Percentiles rank a stretch among this genome's conserved stretches.
Evolutionary conservation across 2,113 vertebrate species (phyloP).

Genomic region (Oreochromis spilurus): DNA sequence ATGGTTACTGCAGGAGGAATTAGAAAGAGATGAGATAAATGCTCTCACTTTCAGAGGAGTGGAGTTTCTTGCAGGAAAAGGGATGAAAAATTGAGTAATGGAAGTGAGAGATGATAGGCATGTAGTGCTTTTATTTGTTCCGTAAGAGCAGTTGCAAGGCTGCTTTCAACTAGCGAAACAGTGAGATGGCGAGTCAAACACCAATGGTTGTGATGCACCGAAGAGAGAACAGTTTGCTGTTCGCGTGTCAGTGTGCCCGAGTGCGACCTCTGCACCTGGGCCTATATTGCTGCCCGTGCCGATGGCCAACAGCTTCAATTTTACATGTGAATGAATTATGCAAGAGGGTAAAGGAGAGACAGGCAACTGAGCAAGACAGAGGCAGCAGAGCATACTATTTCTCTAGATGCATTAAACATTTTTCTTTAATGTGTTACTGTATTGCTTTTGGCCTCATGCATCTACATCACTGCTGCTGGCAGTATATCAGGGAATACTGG

Average conservation of each 20-base stretch:
- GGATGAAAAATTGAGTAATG: not conserved
- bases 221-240: not conserved
- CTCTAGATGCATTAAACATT: not conserved
- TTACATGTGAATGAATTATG: conserved; percentile 67
- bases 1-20: conserved; percentile 20
- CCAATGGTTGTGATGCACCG: not conserved
- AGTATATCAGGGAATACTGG: not conserved
- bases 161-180: not conserved
- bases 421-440: not conserved
- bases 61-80: not conserved
- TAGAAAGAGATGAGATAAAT: conserved; percentile 7
- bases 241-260: conserved; percentile 3
- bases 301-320: conserved; percentile 44
- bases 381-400: not conserved
- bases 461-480: not conserved
- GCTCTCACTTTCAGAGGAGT: not conserved
- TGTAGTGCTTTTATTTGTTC: conserved; percentile 2
- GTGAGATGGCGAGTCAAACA: not conserved
- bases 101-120: not conserved
- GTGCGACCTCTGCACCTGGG: conserved; percentile 24
- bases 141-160: not conserved
- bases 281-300: conserved; percentile 8
- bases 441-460: not conserved
- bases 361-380: not conserved
- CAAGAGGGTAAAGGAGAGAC: conserved; percentile 13